Evolutionary conservation across 2,888 invertebrate genomes (phyloP).

Genomic region (Brenthis daphne): DNA sequence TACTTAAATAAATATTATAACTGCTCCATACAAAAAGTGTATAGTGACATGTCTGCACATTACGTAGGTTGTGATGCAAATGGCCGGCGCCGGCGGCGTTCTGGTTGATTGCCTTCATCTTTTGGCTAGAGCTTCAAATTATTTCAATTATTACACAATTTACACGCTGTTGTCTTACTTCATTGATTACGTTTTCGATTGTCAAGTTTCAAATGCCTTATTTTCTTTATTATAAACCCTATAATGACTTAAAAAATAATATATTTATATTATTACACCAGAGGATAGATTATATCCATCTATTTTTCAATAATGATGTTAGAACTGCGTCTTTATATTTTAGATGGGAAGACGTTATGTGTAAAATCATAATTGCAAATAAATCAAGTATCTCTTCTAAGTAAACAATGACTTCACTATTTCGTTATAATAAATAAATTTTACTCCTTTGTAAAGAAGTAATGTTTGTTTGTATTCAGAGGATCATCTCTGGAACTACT

Average conservation of each 20-base stretch:
- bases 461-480: too few relatives aligned
- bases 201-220: slow-evolving; percentile 13
- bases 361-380: too few relatives aligned
- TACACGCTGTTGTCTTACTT: slow-evolving; percentile 33
- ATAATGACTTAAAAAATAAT: neutral
- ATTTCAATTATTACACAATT: slow-evolving; percentile 41
- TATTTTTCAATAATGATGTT: too few relatives aligned
- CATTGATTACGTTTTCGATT: slow-evolving; percentile 24
- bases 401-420: too few relatives aligned
- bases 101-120: slow-evolving; percentile 28
- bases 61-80: slow-evolving; percentile 14
- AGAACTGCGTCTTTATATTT: too few relatives aligned
- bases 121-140: slow-evolving; percentile 32
- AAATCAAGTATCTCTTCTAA: too few relatives aligned
- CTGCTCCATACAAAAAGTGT: neutral
- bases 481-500: too few relatives aligned
- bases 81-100: slow-evolving; percentile 30
- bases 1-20: neutral
- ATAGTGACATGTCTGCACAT: neutral
- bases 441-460: too few relatives aligned
- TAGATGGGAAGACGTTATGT: too few relatives aligned
- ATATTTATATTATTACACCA: too few relatives aligned
- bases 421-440: too few relatives aligned
- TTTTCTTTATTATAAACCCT: neutral
- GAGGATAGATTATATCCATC: too few relatives aligned